Evolutionary conservation across 2,888 invertebrate species (phyloP).

Genomic region (Pharmacophagus antenor): DNA sequence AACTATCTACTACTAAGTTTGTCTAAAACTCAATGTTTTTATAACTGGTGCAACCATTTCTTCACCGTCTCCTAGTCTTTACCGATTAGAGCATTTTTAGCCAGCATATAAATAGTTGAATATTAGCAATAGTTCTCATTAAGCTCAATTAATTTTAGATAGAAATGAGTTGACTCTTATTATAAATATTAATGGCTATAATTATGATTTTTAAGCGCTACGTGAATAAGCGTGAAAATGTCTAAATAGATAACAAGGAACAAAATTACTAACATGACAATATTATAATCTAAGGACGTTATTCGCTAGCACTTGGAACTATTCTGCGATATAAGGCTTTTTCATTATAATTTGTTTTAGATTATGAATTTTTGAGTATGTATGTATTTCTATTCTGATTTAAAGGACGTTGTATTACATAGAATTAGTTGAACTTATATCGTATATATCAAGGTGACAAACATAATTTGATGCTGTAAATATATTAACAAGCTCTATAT

Average conservation of each 20-base stretch:
- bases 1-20: not conserved
- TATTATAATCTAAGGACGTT: not conserved
- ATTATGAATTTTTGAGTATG: too few relatives aligned
- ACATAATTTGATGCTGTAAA: too few relatives aligned
- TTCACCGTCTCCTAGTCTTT: not conserved
- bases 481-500: too few relatives aligned
- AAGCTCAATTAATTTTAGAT: constrained; percentile 6
- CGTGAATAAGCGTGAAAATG: constrained; percentile 8
- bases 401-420: too few relatives aligned
- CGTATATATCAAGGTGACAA: too few relatives aligned
- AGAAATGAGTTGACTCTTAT: not conserved
- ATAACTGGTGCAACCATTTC: not conserved
- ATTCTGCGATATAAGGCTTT: too few relatives aligned
- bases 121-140: not conserved
- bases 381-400: too few relatives aligned
- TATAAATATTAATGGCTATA: constrained; percentile 4
- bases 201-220: constrained; percentile 4
- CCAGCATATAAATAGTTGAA: not conserved
- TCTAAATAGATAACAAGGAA: constrained; percentile 3
- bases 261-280: not conserved
- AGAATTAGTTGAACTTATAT: too few relatives aligned
- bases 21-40: not conserved
- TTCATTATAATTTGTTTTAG: too few relatives aligned
- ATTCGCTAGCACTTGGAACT: not conserved
- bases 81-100: not conserved